Base-by-base conservation (phyloP, 2,797 vertebrate genomes). In the Pristis pectinata region DNA sequence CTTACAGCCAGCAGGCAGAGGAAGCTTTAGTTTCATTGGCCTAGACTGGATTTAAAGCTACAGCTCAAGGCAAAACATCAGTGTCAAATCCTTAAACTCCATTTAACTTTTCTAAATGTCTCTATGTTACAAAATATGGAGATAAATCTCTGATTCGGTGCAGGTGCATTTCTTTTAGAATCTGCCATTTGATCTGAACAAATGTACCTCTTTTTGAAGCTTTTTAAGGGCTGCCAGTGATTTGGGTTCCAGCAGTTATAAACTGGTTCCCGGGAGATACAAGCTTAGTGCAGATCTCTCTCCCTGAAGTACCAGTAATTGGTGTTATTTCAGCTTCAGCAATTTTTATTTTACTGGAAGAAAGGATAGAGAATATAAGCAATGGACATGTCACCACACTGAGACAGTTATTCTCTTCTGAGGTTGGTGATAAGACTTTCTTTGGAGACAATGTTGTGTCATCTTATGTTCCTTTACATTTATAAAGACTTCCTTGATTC, bases 281-380 rank as follows among this genome's bases (percentile, higher is more conserved):
- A 91, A 67, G 59, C 64, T 91, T 61, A 91, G 87, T 59, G 67
- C n/a, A 91, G 64, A 91, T 41, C 59, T 67, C 59, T 67, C n/a
- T 41, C 59, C n/a, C 59, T 22, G 10, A 41, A 91, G 59, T 67
- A 67, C 41, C 87, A 41, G 61, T 91, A 91, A 91, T 67, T 91
- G 87, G n/a, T 41, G 67, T 41, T 37, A 91, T 91, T 91, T 91
- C 87, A 41, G 87, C n/a, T 91, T 91, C 87, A 91, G 87, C 87
- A 91, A 2, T 22, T 64, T 91, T 89, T 15, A 61, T 64, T 91
- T 91, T 37, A 91, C 59, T 2, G 5, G 56, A 37, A 19, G 3
- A 6, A 59, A 91, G 85, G 30, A 64, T 37, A 6, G 19, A 64
- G 56, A 64, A 56, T 34, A 37, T 19, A n/a, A 22, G 59, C 11